These are phyloP conservation scores for Cheirogaleus medius DNA, from an alignment of 2,113 vertebrate species.

Conservation along the genomic window DNA sequence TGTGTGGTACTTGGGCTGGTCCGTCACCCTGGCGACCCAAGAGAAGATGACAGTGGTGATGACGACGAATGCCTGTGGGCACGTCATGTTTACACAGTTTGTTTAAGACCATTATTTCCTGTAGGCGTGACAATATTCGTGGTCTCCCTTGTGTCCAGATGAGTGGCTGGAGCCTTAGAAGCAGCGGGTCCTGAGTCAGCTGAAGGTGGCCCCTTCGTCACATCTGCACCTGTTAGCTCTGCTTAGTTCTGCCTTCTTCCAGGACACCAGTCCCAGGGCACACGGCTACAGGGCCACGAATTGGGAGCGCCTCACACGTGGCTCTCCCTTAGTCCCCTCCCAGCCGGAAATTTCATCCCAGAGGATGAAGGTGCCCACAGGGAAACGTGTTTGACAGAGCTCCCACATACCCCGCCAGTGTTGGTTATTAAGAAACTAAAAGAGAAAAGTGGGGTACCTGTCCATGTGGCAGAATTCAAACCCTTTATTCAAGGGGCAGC, in stretches of 20 bases:
- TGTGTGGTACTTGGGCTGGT: fast-evolving
- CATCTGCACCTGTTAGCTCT: too few species aligned
- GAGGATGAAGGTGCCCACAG: fast-evolving
- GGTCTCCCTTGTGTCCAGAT: not conserved
- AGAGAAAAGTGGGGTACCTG: not conserved
- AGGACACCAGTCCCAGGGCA: not conserved
- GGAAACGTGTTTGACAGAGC: fast-evolving
- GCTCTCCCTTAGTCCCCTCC: not conserved
- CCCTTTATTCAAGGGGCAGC: not conserved
- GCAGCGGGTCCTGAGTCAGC: not conserved
- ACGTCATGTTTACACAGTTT: fast-evolving
- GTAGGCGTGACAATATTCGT: fast-evolving
- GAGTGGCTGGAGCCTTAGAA: not conserved
- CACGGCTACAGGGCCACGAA: fast-evolving
- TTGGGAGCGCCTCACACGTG: fast-evolving
- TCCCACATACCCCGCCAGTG: not conserved
- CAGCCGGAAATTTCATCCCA: not conserved
- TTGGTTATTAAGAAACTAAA: not conserved
- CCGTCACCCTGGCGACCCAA: not conserved
- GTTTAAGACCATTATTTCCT: fast-evolving
- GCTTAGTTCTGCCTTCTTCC: not conserved
- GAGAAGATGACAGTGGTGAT: fast-evolving
- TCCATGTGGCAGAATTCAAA: not conserved
- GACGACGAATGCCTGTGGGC: not conserved
- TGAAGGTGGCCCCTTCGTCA: fast-evolving